Evolutionary conservation across 1,140 invertebrate genomes (phyloP), one percentile per base, ranked within the genome.

Genomic region (Euura saliciscinereae): DNA sequence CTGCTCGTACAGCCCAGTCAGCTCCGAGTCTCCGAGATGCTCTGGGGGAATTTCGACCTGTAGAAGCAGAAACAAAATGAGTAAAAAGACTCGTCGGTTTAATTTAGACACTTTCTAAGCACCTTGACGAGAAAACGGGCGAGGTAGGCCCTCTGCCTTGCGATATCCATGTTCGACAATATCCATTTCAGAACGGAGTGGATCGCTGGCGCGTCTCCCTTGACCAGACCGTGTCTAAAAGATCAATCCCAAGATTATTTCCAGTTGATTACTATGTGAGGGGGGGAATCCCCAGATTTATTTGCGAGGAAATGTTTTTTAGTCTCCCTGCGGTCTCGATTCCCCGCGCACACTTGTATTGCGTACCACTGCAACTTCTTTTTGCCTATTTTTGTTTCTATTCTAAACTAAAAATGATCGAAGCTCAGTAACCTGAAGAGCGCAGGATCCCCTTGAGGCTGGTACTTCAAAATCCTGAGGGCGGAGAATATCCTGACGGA

Each of bases 131-230:
- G 85, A 83, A 89, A 95, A 71, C 89, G 89, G 2, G 94, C 93
- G 65, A 97, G 88, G 86, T 97, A 97, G 2, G 94, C 94, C 73
- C 95, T 89, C 80, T 96, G 95, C 79, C 92, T 92, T 3, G 95
- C 90, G 74, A 95, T 91, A 13, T 92, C 89, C 64, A 92, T 89
- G 70, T 93, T 91, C 13, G 89, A 89, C 6, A 97, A 86, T 5
- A 96, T 88, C 95, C 95, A 97, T 82, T 93, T 90, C 45, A 97
- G 80, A 67, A 96, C 93, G 13, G 93, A 91, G 83, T 96, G 92
- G 68, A 96, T 91, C 0, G 93, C 91, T 75, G 91, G 88, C 64
- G 94, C 89, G 74, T 96, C 93, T 28, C 93, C 95, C 71, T 91
- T 90, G 0, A 95, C 89, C 28, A 96, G 83, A 66, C 93, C 92